These are phyloP conservation scores for Ectropis crepuscularia DNA, from an alignment of 2,888 invertebrate species.

Conservation along the genomic window DNA sequence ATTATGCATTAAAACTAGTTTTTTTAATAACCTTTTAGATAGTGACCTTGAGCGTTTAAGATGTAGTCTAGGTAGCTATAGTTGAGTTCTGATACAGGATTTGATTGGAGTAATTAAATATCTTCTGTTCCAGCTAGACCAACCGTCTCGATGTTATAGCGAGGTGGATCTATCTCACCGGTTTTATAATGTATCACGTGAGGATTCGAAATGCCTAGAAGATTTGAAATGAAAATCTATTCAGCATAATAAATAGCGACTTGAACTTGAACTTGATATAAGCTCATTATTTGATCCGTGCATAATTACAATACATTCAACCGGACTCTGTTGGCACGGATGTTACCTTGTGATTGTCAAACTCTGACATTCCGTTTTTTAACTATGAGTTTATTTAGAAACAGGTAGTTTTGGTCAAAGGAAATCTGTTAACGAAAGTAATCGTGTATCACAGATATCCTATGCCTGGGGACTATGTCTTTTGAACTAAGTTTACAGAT, in stretches of 20 bases:
- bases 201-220: neutral
- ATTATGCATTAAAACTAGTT: conserved; percentile 11
- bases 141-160: neutral
- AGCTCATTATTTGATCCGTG: neutral
- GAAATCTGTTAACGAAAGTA: too few relatives aligned
- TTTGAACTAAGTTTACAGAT: too few relatives aligned
- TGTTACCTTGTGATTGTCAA: too few relatives aligned
- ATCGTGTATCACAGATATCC: too few relatives aligned
- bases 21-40: conserved; percentile 23
- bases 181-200: neutral
- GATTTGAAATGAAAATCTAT: too few relatives aligned
- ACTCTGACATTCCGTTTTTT: too few relatives aligned
- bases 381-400: too few relatives aligned
- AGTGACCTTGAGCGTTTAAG: conserved; percentile 18
- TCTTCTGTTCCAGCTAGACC: conserved; percentile 2
- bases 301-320: too few relatives aligned
- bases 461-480: too few relatives aligned
- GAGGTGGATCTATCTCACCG: neutral
- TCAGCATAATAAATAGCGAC: neutral
- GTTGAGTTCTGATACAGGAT: neutral
- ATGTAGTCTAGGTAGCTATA: conserved; percentile 1
- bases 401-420: too few relatives aligned
- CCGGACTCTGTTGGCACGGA: too few relatives aligned
- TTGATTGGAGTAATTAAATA: neutral
- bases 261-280: neutral